These are phyloP conservation scores for Danionella cerebrum DNA, from an alignment of 2,113 vertebrate species.

Conservation along the genomic window DNA sequence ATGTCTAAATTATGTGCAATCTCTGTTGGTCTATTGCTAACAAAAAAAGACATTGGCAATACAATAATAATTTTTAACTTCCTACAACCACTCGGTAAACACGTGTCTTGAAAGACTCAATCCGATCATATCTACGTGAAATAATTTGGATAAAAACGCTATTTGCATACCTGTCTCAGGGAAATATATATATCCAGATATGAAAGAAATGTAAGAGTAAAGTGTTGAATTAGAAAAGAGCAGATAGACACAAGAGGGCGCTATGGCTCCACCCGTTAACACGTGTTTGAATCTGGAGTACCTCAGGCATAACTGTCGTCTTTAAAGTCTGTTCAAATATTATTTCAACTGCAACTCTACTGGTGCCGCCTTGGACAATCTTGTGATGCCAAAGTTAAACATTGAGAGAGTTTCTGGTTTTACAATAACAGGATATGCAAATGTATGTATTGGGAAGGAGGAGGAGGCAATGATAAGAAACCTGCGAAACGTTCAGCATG, in stretches of 20 bases:
- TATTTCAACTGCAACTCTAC: background rate
- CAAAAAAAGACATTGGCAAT: too few species aligned
- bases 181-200: too few species aligned
- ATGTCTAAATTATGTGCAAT: too few species aligned
- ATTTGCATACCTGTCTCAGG: too few species aligned
- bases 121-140: too few species aligned
- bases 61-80: too few species aligned
- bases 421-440: slow-evolving; percentile 26
- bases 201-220: too few species aligned
- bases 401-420: slow-evolving; percentile 12
- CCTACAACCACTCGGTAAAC: too few species aligned
- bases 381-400: slow-evolving; percentile 7
- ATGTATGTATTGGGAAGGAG: background rate
- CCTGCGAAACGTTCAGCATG: background rate
- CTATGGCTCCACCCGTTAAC: background rate
- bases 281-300: background rate
- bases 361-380: background rate
- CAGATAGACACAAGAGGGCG: slow-evolving; percentile 5
- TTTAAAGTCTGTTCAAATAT: background rate
- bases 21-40: too few species aligned
- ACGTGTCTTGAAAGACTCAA: too few species aligned
- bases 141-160: too few species aligned
- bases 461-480: background rate
- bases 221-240: too few species aligned
- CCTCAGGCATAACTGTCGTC: background rate